Base-by-base conservation (phyloP, 1,140 invertebrate species). In the Bombus balteatus region DNA sequence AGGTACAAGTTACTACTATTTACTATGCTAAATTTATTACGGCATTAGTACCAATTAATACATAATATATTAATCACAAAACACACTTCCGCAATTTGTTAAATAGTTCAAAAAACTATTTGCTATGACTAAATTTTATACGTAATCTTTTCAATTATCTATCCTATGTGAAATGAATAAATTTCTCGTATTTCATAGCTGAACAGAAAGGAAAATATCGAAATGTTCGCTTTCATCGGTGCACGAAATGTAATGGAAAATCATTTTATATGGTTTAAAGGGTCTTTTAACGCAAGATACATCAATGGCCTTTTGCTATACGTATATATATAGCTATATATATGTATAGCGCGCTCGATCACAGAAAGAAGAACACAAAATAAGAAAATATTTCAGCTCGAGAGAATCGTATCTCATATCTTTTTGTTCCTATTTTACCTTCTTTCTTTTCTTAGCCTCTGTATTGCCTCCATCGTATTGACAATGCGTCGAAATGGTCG, bases 171-270 rank as follows among this genome's bases (percentile, higher is more conserved):
- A 9, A 32, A 32, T 66, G 6, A 8, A 32, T 15, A n/a, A 66
- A 66, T 66, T 66, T 34, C 13, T 34, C 15, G n/a, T 34, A 37
- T 22, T 15, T 32, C 18, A 37, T 37, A 68, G 6, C 10, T 13
- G 37, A 28, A n/a, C 9, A 70, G 18, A 12, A 70, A 0, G 12
- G 1, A 13, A 59, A 22, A 28, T 28, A 28, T 10, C 8, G 9
- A 72, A 37, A 13, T 0, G 47, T 43, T 32, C 4, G 18, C 32
- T 81, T 41, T 39, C 18, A 4, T 59, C 8, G n/a, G 5, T 32
- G n/a, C 22, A n/a, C 10, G 39, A 73, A 70, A 81, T 81, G 10
- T 53, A 59, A 22, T 41, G 34, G 53, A 81, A 81, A 81, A 59
- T 41, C 68, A 57, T 59, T 72, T 73, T 3, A 37, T 22, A 25